Conservation (phyloP, 2,113 vertebrate species). For the Colinus virginianus region DNA sequence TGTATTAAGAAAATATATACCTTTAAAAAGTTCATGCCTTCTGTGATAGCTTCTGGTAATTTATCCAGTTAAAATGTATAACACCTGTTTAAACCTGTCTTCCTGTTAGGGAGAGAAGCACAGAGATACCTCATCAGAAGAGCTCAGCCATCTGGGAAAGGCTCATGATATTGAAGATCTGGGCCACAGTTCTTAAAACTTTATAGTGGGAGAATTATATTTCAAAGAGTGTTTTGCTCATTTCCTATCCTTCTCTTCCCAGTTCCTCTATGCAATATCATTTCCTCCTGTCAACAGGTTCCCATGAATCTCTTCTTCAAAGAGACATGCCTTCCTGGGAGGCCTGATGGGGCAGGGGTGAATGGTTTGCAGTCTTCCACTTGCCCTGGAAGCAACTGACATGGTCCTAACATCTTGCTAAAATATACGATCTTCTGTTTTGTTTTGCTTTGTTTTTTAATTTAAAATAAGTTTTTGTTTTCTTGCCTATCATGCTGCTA, state of each 20-base stretch:
- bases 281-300: background rate
- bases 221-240: background rate
- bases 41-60: background rate
- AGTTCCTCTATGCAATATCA: background rate
- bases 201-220: background rate
- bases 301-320: background rate
- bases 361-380: background rate
- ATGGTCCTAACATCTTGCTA: background rate
- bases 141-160: background rate
- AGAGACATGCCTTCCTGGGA: background rate
- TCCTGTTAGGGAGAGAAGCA: background rate
- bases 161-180: background rate
- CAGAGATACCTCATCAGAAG: background rate
- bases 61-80: background rate
- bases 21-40: background rate
- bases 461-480: background rate
- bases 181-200: background rate
- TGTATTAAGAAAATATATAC: background rate
- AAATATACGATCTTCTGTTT: background rate
- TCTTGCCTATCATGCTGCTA: background rate
- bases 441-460: background rate
- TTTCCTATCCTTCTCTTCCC: background rate
- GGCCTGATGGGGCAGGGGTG: fast-evolving
- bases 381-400: background rate
- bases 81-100: background rate